These are phyloP conservation scores for Drosophila sp. DNA, from an alignment of 1,140 invertebrate species.

Conservation along the genomic window DNA sequence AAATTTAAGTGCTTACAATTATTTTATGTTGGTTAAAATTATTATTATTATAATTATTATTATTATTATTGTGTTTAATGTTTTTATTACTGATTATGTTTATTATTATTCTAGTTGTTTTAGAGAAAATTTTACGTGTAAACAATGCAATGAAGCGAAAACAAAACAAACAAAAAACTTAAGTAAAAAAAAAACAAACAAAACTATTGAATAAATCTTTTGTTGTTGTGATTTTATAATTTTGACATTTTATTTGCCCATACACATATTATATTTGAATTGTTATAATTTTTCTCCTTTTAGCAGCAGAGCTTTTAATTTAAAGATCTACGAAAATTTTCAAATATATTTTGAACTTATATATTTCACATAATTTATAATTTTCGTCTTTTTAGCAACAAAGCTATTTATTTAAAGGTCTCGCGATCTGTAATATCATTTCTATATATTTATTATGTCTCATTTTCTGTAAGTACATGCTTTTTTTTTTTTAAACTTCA, in stretches of 20 bases:
- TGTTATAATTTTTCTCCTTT: conserved; percentile 11
- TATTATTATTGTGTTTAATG: conserved; percentile 51
- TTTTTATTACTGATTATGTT: conserved; percentile 63
- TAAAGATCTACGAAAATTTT: conserved; percentile 13
- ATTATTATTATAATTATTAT: conserved; percentile 53
- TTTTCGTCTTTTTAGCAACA: too few relatives aligned
- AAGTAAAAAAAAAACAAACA: conserved; percentile 40
- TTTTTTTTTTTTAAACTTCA: background rate
- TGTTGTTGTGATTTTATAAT: conserved; percentile 75
- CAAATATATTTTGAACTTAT: conserved; percentile 2
- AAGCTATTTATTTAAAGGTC: conserved; percentile 13
- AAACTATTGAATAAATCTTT: conserved; percentile 68
- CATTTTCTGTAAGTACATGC: conserved; percentile 38
- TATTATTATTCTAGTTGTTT: conserved; percentile 58
- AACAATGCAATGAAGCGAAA: conserved; percentile 20
- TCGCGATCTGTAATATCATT: conserved; percentile 13
- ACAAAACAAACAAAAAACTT: conserved; percentile 17
- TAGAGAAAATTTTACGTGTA: conserved; percentile 60
- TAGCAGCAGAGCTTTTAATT: conserved; percentile 24
- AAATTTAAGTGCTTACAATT: conserved; percentile 33
- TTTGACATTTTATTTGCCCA: conserved; percentile 29
- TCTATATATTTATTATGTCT: conserved; percentile 22
- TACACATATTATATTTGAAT: too few relatives aligned
- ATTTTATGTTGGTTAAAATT: conserved; percentile 59
- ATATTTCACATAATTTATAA: too few relatives aligned